Evolutionary conservation across 2,113 vertebrate species (phyloP), one percentile per base, ranked within the genome.

Genomic region (Tyto alba): DNA sequence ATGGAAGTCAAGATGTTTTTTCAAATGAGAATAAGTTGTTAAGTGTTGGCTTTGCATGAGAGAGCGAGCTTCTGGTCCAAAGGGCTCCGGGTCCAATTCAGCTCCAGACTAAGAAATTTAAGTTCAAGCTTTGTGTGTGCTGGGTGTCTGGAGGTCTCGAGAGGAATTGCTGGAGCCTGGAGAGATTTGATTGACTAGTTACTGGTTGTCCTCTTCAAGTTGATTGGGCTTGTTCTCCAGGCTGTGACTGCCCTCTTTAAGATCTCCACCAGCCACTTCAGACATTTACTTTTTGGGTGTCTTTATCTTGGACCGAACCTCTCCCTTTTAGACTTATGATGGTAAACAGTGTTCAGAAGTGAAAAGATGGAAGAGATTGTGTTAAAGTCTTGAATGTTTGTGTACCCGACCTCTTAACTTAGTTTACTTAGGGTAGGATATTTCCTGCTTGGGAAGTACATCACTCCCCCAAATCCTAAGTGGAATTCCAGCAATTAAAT

Each of bases 151-250:
- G 62, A 38, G 48, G 30, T 56, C 34, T 68, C 4, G 1, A 2
- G 27, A 30, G 22, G 68, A 74, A 19, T 0, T 53, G 50, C 9
- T 64, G 68, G 60, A 69, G 30, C 23, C 43, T 60, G 41, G 18
- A 27, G 55, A 56, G 25, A 8, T 48, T 5, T 73, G 67, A 17
- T 43, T 75, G 34, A 26, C 10, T 10, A 80, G 32, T 45, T 36
- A 2, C 68, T 45, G 13, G 53, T 53, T 64, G 77, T 52, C 34
- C 25, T 47, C 67, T 75, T 64, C 40, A 43, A 9, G 23, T 13
- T 1, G 2, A 5, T 43, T 0, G 0, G 18, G 11, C 3, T 64
- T 80, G 21, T 34, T 89, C 36, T 77, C 21, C 36, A 71, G 50
- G 45, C 55, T 66, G 16, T 34, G 32, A 5, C 13, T 71, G 38